Percentiles rank a stretch among this genome's conserved stretches.
These are phyloP conservation scores for Blastomussa wellsi DNA, from an alignment of 92 coral and sea anemone species.

Conservation along the genomic window DNA sequence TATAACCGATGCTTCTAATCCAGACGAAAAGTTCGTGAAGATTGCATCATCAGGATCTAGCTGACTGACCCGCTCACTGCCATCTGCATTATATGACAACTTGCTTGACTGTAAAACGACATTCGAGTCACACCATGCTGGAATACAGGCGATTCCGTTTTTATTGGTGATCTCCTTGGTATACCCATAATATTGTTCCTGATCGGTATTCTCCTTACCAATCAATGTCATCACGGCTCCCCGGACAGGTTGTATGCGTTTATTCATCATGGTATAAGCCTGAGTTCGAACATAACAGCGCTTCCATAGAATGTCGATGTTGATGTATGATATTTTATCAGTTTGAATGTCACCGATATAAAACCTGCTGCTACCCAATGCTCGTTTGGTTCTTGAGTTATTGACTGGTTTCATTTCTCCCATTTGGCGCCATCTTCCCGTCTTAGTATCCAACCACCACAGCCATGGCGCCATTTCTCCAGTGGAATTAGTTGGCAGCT, in stretches of 20 bases:
- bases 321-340: constrained; percentile 6
- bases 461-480: constrained; percentile 25
- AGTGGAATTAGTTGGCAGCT: constrained; percentile 1
- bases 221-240: neutral
- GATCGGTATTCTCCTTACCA: neutral
- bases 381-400: neutral
- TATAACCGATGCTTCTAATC: neutral
- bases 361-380: neutral
- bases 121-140: constrained; percentile 12
- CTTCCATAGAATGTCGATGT: constrained; percentile 23
- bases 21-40: neutral
- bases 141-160: constrained; percentile 1
- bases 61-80: neutral
- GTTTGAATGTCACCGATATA: constrained; percentile 30
- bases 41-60: neutral
- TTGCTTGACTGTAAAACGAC: constrained; percentile 5
- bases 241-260: neutral
- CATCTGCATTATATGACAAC: neutral
- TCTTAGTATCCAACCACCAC: constrained; percentile 31
- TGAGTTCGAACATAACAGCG: constrained; percentile 20
- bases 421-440: constrained; percentile 23
- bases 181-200: constrained; percentile 15
- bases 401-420: constrained; percentile 9
- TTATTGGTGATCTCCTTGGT: neutral
- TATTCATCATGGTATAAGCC: neutral